Evolutionary conservation across 2,113 vertebrate genomes (phyloP), one percentile per base, ranked within the genome.

Genomic region (Phoenicopterus ruber): DNA sequence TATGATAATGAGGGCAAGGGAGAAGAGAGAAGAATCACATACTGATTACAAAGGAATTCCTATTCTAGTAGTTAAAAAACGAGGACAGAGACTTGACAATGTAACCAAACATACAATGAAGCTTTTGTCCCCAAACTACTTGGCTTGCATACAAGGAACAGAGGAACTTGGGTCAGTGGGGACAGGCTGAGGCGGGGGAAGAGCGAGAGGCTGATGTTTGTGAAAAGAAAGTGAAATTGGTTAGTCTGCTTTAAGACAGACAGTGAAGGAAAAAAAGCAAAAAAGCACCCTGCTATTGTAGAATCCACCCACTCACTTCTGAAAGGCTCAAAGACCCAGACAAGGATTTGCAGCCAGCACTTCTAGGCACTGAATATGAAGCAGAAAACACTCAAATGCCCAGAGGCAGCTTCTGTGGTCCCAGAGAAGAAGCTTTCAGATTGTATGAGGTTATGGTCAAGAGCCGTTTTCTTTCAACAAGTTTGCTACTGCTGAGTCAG

Each of bases 41-140:
- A 42, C 72, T 67, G 91, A 96, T 94, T 92, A 97, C 78, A 96
- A 97, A 97, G 79, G 78, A 93, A 96, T 94, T 96, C 78, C 94
- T 97, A 96, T 93, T 85, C 74, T 59, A 80, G 47, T 42, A 86
- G 73, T 88, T 82, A 91, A 95, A 94, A 96, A 97, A 86, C 6
- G 36, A 95, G 89, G 97, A 96, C 74, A 67, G 74, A 86, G 88
- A 85, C 17, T 2, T 96, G 96, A 97, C 93, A 97, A 97, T 77
- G 82, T 78, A 96, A 93, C 86, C 63, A 89, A 94, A 92, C 84
- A 78, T 5, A 96, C 95, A 97, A 97, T 95, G 95, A 72, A 85
- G 91, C 97, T 94, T 96, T 96, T 97, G 96, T 97, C 89, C 71
- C 73, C 54, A 29, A 36, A 69, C 66, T 54, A 88, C 34, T 96